These are phyloP conservation scores for Icerya purchasi DNA, from an alignment of 2,888 invertebrate species.

Conservation along the genomic window DNA sequence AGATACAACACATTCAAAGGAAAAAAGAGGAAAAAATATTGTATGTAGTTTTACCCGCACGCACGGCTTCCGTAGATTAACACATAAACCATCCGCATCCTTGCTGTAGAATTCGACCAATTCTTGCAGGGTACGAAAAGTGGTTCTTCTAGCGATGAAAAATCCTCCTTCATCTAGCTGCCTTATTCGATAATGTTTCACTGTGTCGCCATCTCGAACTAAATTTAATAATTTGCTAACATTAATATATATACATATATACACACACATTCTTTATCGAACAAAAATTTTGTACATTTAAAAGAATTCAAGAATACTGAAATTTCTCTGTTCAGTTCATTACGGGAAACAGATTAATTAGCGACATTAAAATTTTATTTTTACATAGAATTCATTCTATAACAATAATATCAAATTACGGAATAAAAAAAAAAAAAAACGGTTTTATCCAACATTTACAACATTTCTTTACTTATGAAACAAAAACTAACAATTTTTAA, in stretches of 20 bases:
- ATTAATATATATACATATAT: slow-evolving; percentile 20
- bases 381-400: too few species aligned
- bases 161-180: slow-evolving; percentile 97
- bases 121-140: slow-evolving; percentile 90
- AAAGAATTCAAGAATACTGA: not conserved
- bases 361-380: too few species aligned
- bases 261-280: not conserved
- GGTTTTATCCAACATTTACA: too few species aligned
- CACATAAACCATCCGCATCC: slow-evolving; percentile 95
- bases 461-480: too few species aligned
- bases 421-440: too few species aligned
- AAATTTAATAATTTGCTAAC: too few species aligned
- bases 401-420: too few species aligned
- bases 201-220: slow-evolving; percentile 97
- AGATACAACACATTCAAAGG: too few species aligned
- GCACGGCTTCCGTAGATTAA: slow-evolving; percentile 84
- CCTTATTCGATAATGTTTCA: slow-evolving; percentile 96
- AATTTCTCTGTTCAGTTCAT: not conserved
- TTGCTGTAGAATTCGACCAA: slow-evolving; percentile 93
- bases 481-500: too few species aligned
- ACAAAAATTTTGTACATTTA: not conserved
- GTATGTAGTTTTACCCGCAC: slow-evolving; percentile 71
- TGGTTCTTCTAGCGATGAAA: slow-evolving; percentile 94
- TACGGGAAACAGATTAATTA: not conserved
- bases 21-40: too few species aligned